Percentiles rank a stretch among this genome's conserved stretches.
Evolutionary conservation across 2,113 vertebrate genomes (phyloP).

Genomic region (Eptesicus fuscus): DNA sequence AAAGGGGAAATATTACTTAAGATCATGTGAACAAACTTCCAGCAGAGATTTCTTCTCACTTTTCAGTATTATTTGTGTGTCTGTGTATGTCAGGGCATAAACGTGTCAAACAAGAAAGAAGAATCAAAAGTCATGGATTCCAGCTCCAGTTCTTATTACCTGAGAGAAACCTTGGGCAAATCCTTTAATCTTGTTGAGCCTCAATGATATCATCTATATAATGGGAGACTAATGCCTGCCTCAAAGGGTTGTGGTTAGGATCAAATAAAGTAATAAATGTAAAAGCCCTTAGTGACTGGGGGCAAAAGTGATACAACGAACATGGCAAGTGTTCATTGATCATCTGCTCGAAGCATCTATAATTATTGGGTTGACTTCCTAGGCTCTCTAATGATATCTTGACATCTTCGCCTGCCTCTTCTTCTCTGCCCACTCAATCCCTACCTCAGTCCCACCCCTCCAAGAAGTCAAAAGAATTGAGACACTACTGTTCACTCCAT

Average conservation of each 20-base stretch:
- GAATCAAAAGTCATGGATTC: not conserved
- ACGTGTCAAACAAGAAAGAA: not conserved
- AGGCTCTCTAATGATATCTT: not conserved
- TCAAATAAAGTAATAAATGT: not conserved
- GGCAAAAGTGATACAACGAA: not conserved
- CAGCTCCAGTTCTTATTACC: not conserved
- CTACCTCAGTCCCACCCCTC: not conserved
- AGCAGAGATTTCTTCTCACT: not conserved
- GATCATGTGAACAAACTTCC: not conserved
- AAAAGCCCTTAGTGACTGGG: not conserved
- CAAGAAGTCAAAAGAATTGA: not conserved
- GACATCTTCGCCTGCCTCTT: not conserved
- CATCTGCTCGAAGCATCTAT: not conserved
- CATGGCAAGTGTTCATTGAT: not conserved
- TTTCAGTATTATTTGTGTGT: not conserved
- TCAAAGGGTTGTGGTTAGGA: constrained; percentile 19
- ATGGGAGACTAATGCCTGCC: not conserved
- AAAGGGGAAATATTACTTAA: constrained; percentile 1
- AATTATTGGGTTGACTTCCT: not conserved
- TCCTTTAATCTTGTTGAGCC: constrained; percentile 22
- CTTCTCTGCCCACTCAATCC: not conserved
- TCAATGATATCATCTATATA: constrained; percentile 17
- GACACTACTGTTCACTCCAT: not conserved
- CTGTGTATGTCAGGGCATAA: not conserved
- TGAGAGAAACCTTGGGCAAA: not conserved